Evolutionary conservation across 92 coral and sea anemone genomes (phyloP), one percentile per base, ranked within the genome.

Genomic region (Galaxea fascicularis): DNA sequence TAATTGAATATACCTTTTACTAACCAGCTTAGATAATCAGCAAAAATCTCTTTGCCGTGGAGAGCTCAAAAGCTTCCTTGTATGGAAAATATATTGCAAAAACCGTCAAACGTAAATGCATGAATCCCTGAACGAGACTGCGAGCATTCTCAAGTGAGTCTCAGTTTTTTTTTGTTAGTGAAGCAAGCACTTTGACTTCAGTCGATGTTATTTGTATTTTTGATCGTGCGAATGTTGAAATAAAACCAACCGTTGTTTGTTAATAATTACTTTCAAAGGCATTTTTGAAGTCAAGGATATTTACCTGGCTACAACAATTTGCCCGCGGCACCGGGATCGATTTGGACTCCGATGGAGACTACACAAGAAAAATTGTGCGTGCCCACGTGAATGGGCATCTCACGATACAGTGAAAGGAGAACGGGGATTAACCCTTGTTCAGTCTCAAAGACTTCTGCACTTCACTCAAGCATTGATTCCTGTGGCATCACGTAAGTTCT

Each of bases 321-420:
- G 67, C 65, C 65, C 67, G 25, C 65, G 80, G 8, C 25, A 76
- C 64, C 47, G 80, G 46, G 80, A 76, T 24, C 24, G 4, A 46
- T 76, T 76, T 41, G 80, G 80, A 26, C 24, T 76, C 46, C 62
- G 79, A 44, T 82, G 86, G 86, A 26, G 75, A 51, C 52, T 69
- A 13, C 49, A 71, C 49, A 82, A 71, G 70, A 82, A 53, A 65
- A 82, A 53, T 56, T 82, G 79, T 26, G 70, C 25, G n/a, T 82
- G 86, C 46, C 86, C 86, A 17, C 5, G 77, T 51, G 86, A 82
- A 31, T 82, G 79, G 71, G 80, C 86, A 18, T 52, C 77, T 3
- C 86, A 82, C 77, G 53, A 51, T 28, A 12, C 76, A 14, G 28
- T 57, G 14, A 82, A 49, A 62, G 86, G 67, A 29, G 86, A 82